Evolutionary conservation across 2,888 invertebrate genomes (phyloP).

Genomic region (Cataglyphis altisquamis): DNA sequence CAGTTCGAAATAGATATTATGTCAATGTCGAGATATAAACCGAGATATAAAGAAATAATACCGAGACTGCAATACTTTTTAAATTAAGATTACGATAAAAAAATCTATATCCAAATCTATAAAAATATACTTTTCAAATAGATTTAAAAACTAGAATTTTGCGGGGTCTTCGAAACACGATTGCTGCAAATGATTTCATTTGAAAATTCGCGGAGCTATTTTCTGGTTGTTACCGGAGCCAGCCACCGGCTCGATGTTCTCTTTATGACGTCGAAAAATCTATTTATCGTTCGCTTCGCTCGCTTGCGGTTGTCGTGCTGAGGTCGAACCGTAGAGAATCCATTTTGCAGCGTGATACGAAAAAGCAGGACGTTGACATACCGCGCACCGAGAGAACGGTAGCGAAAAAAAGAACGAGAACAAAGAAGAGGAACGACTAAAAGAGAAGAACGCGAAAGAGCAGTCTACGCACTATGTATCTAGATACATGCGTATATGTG

Average conservation of each 20-base stretch:
- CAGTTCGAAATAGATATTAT: not conserved
- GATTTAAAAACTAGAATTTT: not conserved
- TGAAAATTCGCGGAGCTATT: conserved; percentile 31
- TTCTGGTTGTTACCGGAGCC: conserved; percentile 39
- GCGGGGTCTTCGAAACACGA: not conserved
- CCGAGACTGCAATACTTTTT: not conserved
- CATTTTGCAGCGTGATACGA: conserved; percentile 46
- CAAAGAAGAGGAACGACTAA: not conserved
- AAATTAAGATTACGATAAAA: not conserved
- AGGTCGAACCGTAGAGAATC: conserved; percentile 47
- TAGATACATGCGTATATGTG: not conserved
- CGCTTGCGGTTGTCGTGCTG: conserved; percentile 42
- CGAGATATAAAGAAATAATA: too few relatives aligned
- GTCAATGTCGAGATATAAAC: not conserved
- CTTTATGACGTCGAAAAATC: conserved; percentile 51
- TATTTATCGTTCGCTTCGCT: conserved; percentile 51
- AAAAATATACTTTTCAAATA: not conserved
- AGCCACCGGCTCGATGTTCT: conserved; percentile 35
- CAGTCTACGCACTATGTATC: not conserved
- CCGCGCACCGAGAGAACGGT: conserved; percentile 32
- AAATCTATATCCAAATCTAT: not conserved
- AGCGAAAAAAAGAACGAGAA: conserved; percentile 21
- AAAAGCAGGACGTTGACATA: conserved; percentile 40
- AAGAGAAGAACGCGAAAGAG: conserved; percentile 9
- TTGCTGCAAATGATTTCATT: not conserved